Evolutionary conservation across 2,113 vertebrate genomes (phyloP).

Genomic region (Talpa occidentalis): DNA sequence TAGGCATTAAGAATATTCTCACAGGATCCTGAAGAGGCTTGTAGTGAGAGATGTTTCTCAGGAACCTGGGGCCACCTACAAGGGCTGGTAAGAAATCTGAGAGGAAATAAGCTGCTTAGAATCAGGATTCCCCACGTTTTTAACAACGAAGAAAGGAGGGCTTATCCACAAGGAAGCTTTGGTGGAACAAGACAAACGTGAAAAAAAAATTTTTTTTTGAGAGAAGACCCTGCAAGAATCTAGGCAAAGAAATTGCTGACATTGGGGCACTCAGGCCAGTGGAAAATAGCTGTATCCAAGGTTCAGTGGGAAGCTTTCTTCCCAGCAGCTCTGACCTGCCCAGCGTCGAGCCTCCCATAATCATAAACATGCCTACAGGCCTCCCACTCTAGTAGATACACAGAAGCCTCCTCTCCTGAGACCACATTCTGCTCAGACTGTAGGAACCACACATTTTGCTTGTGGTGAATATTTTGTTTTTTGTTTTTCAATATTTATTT

Average conservation of each 20-base stretch:
- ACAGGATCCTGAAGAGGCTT: neutral
- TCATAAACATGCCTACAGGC: neutral
- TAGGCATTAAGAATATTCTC: constrained; percentile 30
- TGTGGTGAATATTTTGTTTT: no score
- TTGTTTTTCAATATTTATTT: no score
- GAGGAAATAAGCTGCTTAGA: constrained; percentile 26
- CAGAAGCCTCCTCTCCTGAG: neutral
- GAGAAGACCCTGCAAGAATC: neutral
- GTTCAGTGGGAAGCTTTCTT: neutral
- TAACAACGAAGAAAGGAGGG: neutral
- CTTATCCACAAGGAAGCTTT: neutral
- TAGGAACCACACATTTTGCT: neutral
- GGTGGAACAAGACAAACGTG: neutral
- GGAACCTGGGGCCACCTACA: neutral
- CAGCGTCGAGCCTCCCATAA: no score
- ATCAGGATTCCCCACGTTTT: neutral
- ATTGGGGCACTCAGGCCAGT: neutral
- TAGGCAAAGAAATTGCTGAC: neutral
- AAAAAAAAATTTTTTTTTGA: neutral
- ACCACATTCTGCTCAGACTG: neutral
- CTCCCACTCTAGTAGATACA: neutral
- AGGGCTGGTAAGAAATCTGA: constrained; percentile 6
- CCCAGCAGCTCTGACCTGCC: no score
- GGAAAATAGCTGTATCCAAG: neutral
- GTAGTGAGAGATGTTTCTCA: constrained; percentile 2